Evolutionary conservation across 1,140 invertebrate genomes (phyloP), one percentile per base, ranked within the genome.

Genomic region (Cydia amplana): DNA sequence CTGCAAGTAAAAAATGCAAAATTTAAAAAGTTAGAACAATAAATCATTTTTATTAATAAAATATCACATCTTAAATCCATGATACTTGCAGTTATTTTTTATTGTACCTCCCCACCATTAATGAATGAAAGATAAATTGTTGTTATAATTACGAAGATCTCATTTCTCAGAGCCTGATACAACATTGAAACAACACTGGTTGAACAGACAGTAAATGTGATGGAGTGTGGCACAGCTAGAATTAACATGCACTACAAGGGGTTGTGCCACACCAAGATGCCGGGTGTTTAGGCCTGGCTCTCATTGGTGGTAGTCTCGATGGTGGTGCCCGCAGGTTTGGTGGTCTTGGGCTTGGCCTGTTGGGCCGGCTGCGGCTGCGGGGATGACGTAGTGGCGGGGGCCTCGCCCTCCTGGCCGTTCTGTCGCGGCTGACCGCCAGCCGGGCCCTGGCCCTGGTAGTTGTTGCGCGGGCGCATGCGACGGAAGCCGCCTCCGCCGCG

Each of bases 1-100:
- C 65, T 70, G 65, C 65, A 70, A 70, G 65, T 70, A 70, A 67
- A 74, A 73, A 72, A 81, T 80, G 65, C 72, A 80, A 78, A 75
- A 79, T 76, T 72, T 49, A 60, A 72, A 46, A 79, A 75, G 67
- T 77, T 74, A 77, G 84, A 83, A 85, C 78, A 86, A 88, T 86
- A 84, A 83, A 84, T 83, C 81, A 83, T 82, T 86, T 82, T 82
- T 87, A 86, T 85, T 87, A 89, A 85, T 82, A 87, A 91, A 89
- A 89, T 90, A 91, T 91, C 89, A 91, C 89, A 91, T 89, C 83
- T 87, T 82, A 88, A 82, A 91, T 89, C 84, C 85, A 87, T 89
- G 84, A 88, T 87, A 88, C 81, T 84, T 88, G 89, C 89, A 91
- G 88, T 87, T 89, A 84, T 87, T 83, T 82, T 82, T 73, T 73